Conservation (phyloP, 2,113 vertebrate species). For the mouse (Mus musculus) region GRCm39 chr7:103093001-103093500, state of each 20-base stretch:
- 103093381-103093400: neutral
- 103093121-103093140: neutral
- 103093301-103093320: neutral
- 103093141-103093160: neutral
- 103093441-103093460: neutral
- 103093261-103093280: neutral
- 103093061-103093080: neutral
- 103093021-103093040: neutral
- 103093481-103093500: neutral
- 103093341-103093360: neutral
- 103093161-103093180: neutral
- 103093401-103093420: neutral
- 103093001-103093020: neutral
- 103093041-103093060: neutral
- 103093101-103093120: neutral
- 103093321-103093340: neutral
- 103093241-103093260: neutral
- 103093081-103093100: conserved; percentile 1
- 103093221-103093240: neutral
- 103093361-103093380: neutral
- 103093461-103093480: neutral
- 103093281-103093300: neutral
- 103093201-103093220: neutral
- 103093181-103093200: neutral
- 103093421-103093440: neutral